Evolutionary conservation across 2,113 vertebrate genomes (phyloP), one percentile per base, ranked within the genome.

Genomic region (Syngnathus typhle): DNA sequence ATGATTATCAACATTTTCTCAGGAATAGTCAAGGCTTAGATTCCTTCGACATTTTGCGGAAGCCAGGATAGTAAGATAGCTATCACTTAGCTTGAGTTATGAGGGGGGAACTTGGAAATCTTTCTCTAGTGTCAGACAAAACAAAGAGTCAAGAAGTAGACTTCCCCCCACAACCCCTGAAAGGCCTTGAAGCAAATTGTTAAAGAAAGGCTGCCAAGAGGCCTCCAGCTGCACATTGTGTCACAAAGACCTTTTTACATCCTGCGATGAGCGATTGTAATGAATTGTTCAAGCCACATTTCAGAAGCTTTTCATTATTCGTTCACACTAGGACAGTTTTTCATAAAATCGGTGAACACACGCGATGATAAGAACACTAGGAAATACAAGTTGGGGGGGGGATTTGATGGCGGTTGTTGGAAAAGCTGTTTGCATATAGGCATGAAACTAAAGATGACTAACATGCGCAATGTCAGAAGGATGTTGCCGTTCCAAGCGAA

Each of bases 351-450:
- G 84, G 71, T 72, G 62, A 75, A 74, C 74, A 66, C 70, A 66
- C 81, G 67, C 76, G 87, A 75, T 81, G 86, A 86, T 83, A 81
- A 83, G 68, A 55, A 43, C 85, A 80, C 85, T 86, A 80, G 71
- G 82, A 78, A 76, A 54, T 60, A 60, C 78, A 79, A 78, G n/a
- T 75, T 79, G 81, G 36, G 7, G 16, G 16, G 74, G 60, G 54
- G 79, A 75, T 79, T 59, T 1, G 16, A 36, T 36, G 7, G 36
- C 16, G 36, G 18, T 39, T 5, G 36, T n/a, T 60, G 18, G 43
- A 68, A 79, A 70, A 73, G 72, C 78, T 75, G 75, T 83, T 78
- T 83, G 75, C 69, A 75, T 65, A 71, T 60, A 21, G 49, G 75
- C 64, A 68, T 54, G 64, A 65, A 71, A 61, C 75, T 75, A 70